These are phyloP conservation scores for Smutsia temminckii DNA, from an alignment of 2,797 vertebrate genomes.

Conservation along the genomic window DNA sequence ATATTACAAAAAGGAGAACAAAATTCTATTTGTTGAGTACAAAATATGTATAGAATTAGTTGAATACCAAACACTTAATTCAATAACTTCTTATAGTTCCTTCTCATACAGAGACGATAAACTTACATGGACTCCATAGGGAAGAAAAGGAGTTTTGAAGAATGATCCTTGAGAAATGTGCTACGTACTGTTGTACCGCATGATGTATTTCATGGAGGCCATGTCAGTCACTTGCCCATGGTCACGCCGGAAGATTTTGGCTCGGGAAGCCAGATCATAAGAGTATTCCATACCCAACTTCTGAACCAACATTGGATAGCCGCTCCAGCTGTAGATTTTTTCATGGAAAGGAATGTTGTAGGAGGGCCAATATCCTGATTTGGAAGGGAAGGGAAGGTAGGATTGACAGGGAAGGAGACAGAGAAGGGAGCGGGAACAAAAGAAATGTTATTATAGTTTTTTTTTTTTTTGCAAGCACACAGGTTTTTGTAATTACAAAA, in stretches of 20 bases:
- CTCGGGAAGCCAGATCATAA: conserved; percentile 92
- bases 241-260: conserved; percentile 94
- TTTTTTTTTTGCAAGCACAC: not conserved
- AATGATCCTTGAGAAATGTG: conserved; percentile 10
- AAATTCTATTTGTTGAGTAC: conserved; percentile 10
- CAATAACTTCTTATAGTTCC: conserved; percentile 8
- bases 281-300: conserved; percentile 91
- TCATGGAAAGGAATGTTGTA: conserved; percentile 94
- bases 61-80: conserved; percentile 29
- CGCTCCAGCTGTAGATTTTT: conserved; percentile 91
- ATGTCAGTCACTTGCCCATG: conserved; percentile 89
- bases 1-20: conserved; percentile 26
- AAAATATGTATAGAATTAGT: not conserved
- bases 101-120: conserved; percentile 49
- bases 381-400: not conserved
- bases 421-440: not conserved
- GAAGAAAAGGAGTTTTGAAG: conserved; percentile 58
- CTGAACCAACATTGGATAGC: conserved; percentile 87
- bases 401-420: not conserved
- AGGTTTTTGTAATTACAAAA: not conserved
- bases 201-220: conserved; percentile 90
- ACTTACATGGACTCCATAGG: conserved; percentile 44
- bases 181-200: conserved; percentile 95
- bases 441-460: not conserved
- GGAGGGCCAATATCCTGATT: conserved; percentile 94